These are phyloP conservation scores for Polietes domitor DNA, from an alignment of 2,888 invertebrate species.

Conservation along the genomic window DNA sequence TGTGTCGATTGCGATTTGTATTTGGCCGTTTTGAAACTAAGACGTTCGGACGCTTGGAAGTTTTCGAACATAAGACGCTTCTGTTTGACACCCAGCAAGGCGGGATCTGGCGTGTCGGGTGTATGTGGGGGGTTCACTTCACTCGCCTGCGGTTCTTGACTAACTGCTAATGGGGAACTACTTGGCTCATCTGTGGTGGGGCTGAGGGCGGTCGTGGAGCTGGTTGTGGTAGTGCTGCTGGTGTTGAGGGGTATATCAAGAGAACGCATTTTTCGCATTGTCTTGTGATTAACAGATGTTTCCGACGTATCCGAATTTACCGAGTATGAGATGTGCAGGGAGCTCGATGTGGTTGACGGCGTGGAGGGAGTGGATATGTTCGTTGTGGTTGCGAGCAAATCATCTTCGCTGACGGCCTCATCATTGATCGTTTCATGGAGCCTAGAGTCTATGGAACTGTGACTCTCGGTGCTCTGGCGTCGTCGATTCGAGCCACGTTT, in stretches of 20 bases:
- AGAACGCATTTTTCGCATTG: slow-evolving; percentile 73
- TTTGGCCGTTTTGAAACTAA: slow-evolving; percentile 69
- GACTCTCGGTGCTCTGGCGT: slow-evolving; percentile 70
- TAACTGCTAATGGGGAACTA: slow-evolving; percentile 16
- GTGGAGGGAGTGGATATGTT: slow-evolving; percentile 50
- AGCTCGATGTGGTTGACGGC: slow-evolving; percentile 45
- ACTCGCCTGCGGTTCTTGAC: not conserved
- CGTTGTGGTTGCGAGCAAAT: slow-evolving; percentile 50
- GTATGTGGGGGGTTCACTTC: slow-evolving; percentile 24
- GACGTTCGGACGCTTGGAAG: slow-evolving; percentile 71
- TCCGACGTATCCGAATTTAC: slow-evolving; percentile 77
- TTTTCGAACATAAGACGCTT: slow-evolving; percentile 77
- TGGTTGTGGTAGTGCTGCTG: not conserved
- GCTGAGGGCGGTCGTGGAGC: not conserved
- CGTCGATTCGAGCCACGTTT: slow-evolving; percentile 75
- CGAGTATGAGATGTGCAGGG: slow-evolving; percentile 76
- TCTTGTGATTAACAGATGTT: slow-evolving; percentile 74
- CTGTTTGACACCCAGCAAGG: slow-evolving; percentile 74
- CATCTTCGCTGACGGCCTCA: not conserved
- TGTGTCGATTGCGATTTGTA: slow-evolving; percentile 64
- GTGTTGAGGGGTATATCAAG: no score
- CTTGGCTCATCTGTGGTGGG: slow-evolving; percentile 28
- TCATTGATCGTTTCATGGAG: slow-evolving; percentile 20
- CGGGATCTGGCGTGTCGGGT: slow-evolving; percentile 71
- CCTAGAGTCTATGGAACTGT: slow-evolving; percentile 67